A percentile compares a stretch with the other conserved stretches of the same genome.
Conservation (phyloP, 1,140 invertebrate genomes). For the Danaus melanippus region DNA sequence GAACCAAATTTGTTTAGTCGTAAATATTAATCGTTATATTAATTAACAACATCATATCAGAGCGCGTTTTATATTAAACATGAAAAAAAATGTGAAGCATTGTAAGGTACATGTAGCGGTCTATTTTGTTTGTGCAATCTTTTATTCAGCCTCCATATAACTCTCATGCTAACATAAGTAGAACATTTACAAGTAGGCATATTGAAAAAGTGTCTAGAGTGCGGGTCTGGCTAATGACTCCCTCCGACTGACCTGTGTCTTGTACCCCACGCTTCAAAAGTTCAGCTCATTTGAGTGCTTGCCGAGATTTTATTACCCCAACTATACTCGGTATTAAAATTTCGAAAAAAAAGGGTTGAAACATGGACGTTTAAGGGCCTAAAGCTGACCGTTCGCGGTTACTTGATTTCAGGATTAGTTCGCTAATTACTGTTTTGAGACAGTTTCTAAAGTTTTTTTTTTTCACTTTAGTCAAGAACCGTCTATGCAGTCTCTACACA, state of each 20-base stretch:
- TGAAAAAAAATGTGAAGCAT: too few species aligned
- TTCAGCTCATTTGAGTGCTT: constrained; percentile 70
- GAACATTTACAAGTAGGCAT: too few species aligned
- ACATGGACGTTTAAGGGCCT: constrained; percentile 58
- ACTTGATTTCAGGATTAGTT: constrained; percentile 60
- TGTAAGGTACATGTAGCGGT: too few species aligned
- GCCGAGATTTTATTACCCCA: constrained; percentile 70
- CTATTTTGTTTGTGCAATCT: too few species aligned
- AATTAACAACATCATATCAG: too few species aligned
- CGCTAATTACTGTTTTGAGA: constrained; percentile 60
- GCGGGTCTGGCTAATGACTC: constrained; percentile 53
- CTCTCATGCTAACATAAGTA: too few species aligned
- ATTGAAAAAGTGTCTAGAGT: constrained; percentile 17
- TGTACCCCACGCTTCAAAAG: constrained; percentile 68
- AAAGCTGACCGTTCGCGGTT: constrained; percentile 64
- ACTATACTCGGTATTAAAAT: constrained; percentile 66
- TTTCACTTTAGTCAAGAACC: constrained; percentile 21
- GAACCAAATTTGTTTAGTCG: too few species aligned
- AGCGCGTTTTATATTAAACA: too few species aligned
- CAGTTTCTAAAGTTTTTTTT: constrained; percentile 54
- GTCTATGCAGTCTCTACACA: constrained; percentile 9
- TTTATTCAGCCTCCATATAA: too few species aligned
- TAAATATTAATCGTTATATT: too few species aligned
- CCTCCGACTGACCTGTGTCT: constrained; percentile 67
- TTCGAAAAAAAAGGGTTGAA: constrained; percentile 64